Base-by-base conservation (phyloP, 2,888 invertebrate species). In the Tenthredo distinguenda region DNA sequence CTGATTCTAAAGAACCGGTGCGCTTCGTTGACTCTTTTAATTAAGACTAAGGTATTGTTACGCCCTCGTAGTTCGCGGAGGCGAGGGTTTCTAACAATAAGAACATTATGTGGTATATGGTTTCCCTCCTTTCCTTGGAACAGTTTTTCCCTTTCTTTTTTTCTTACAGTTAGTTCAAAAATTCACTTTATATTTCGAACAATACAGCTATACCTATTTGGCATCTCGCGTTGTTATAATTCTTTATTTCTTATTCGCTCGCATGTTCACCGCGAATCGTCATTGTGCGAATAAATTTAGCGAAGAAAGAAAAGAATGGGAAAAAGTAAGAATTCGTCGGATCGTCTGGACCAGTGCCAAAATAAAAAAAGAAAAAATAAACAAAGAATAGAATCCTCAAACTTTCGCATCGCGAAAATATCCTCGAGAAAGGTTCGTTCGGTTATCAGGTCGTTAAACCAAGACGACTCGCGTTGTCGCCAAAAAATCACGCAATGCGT, bases 1-100 rank as follows among this genome's bases (percentile, higher is more conserved):
- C 55, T 55, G 15, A n/a, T 55, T 55, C 37, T 71, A 31, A 71
- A 71, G 71, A 10, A 37, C 71, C n/a, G 9, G 26, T 26, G 2
- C 26, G 71, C 71, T 34, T 71, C 37, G 71, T 71, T 71, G 71
- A 71, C 34, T 71, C 71, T 71, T 68, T 71, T 62, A 71, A 71
- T 71, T 71, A 71, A 37, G 71, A 71, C 71, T 34, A 37, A 71
- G 37, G n/a, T 26, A 71, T 31, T 71, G 71, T 71, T n/a, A 68
- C 37, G 9, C 71, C 71, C 34, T 34, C 37, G 34, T 71, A 9
- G n/a, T n/a, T 71, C 5, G 68, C 31, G 34, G 71, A 7, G 26
- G 62, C 7, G 62, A 62, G 12, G 62, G 10, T 26, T 26, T 26
- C 21, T 62, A 26, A 62, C 21, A 26, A 62, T 62, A 12, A 21